A percentile compares a stretch with the other conserved stretches of the same genome.
These are phyloP conservation scores for Ectropis grisescens DNA, from an alignment of 1,140 invertebrate genomes.

Conservation along the genomic window DNA sequence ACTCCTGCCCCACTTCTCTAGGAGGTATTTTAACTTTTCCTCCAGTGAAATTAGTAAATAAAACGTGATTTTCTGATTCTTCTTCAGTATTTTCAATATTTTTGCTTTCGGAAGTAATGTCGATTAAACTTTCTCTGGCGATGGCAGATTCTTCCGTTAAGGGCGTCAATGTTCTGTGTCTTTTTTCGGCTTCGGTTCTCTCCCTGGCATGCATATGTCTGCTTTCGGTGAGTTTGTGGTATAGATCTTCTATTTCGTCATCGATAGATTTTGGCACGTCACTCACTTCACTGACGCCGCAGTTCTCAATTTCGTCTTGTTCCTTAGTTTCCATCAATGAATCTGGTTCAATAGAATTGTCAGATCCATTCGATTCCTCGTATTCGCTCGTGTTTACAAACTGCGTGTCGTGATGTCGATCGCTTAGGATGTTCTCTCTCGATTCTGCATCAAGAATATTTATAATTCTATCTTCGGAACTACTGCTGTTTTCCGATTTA, in stretches of 20 bases:
- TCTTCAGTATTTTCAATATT: constrained; percentile 5
- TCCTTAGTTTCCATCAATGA: constrained; percentile 31
- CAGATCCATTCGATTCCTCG: constrained; percentile 25
- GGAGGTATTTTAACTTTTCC: constrained; percentile 22
- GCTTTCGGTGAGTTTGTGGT: constrained; percentile 30
- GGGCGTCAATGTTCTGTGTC: constrained; percentile 28
- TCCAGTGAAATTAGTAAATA: constrained; percentile 19
- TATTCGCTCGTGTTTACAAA: constrained; percentile 24
- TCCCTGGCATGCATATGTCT: constrained; percentile 14
- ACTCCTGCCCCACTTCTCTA: constrained; percentile 8
- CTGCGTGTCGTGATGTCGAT: constrained; percentile 11
- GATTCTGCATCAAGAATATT: constrained; percentile 24
- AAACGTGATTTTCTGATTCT: constrained; percentile 13
- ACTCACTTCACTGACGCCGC: constrained; percentile 24
- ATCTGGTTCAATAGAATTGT: constrained; percentile 50
- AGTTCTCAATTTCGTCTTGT: constrained; percentile 11
- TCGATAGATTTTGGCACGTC: constrained; percentile 30
- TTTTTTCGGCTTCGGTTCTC: constrained; percentile 16
- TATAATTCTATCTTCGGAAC: constrained; percentile 18
- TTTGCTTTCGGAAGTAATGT: constrained; percentile 20
- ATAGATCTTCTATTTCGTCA: constrained; percentile 39
- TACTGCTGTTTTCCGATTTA: constrained; percentile 5
- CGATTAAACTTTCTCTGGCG: constrained; percentile 25
- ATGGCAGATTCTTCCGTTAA: constrained; percentile 44
- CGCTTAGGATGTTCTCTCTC: constrained; percentile 13